These are phyloP conservation scores for Clupea harengus DNA, from an alignment of 2,113 vertebrate species.

Conservation along the genomic window DNA sequence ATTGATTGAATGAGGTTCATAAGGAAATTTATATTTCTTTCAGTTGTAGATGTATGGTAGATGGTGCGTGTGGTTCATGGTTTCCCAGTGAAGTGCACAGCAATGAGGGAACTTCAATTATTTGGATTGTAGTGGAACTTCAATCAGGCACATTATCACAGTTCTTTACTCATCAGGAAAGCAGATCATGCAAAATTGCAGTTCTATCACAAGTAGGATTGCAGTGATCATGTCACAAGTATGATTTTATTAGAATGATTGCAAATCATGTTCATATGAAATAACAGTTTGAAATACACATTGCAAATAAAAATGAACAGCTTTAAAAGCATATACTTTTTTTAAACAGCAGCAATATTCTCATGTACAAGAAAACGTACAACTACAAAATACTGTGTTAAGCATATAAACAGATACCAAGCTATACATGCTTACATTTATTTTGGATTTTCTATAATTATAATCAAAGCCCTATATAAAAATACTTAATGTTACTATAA, in stretches of 20 bases:
- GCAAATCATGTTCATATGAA: conserved; percentile 20
- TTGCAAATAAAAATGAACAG: neutral
- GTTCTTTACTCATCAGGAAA: neutral
- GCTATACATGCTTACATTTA: neutral
- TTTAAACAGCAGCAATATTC: conserved; percentile 76
- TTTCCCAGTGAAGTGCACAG: too few species aligned
- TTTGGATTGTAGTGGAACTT: neutral
- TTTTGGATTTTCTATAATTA: neutral
- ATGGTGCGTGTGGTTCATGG: too few species aligned
- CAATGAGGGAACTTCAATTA: too few species aligned
- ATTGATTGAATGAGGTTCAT: too few species aligned
- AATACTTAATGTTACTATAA: neutral
- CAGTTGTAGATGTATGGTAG: too few species aligned
- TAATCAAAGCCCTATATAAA: neutral
- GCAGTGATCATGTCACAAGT: neutral
- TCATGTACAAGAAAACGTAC: conserved; percentile 76
- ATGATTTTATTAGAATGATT: conserved; percentile 31
- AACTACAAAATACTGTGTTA: neutral
- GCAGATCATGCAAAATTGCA: neutral
- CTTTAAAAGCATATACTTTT: conserved; percentile 24
- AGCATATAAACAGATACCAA: conserved; percentile 23
- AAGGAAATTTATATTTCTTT: too few species aligned
- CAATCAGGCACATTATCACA: neutral
- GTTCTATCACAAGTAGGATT: neutral
- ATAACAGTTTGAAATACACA: conserved; percentile 20